phyloP scores from a whole-genome alignment of 2,888 invertebrate species.

The Dermolepida albohirtum region DNA sequence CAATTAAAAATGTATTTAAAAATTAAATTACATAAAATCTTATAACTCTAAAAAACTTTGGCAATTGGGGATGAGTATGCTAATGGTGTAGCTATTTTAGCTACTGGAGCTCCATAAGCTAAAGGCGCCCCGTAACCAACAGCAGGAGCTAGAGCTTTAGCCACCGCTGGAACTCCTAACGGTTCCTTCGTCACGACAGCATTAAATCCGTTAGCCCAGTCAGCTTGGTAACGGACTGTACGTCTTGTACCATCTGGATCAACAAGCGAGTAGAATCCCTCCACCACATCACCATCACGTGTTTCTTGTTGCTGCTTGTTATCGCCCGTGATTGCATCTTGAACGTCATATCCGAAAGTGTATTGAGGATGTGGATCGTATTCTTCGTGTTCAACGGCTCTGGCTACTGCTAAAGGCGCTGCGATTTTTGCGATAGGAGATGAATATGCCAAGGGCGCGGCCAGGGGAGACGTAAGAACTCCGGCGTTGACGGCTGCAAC shows the following conservation, averaged over 20 bases:
- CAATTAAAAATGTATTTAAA: too few species aligned
- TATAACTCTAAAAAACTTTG: conserved; percentile 25
- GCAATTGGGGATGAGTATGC: conserved; percentile 45
- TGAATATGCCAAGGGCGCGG: conserved; percentile 24
- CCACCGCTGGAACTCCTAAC: conserved; percentile 49
- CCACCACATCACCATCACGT: conserved; percentile 67
- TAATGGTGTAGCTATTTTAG: conserved; percentile 41
- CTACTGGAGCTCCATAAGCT: conserved; percentile 48
- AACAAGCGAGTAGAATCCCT: conserved; percentile 66
- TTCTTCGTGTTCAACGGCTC: conserved; percentile 51
- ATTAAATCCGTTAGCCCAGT: conserved; percentile 72
- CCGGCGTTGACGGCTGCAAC: too few species aligned
- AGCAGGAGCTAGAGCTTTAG: conserved; percentile 43
- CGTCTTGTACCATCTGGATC: conserved; percentile 68
- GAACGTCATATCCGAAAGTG: conserved; percentile 68
- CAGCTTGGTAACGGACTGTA: conserved; percentile 69
- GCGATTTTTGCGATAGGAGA: conserved; percentile 31
- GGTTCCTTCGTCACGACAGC: conserved; percentile 73
- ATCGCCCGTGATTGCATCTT: conserved; percentile 67
- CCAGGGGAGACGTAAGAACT: too few species aligned
- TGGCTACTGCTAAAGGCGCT: conserved; percentile 43
- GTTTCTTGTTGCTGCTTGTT: conserved; percentile 67
- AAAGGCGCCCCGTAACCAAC: conserved; percentile 45
- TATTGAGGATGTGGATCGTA: conserved; percentile 67
- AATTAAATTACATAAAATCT: too few species aligned